These are phyloP conservation scores for Sylvia atricapilla DNA, from an alignment of 2,113 vertebrate genomes.

Conservation along the genomic window DNA sequence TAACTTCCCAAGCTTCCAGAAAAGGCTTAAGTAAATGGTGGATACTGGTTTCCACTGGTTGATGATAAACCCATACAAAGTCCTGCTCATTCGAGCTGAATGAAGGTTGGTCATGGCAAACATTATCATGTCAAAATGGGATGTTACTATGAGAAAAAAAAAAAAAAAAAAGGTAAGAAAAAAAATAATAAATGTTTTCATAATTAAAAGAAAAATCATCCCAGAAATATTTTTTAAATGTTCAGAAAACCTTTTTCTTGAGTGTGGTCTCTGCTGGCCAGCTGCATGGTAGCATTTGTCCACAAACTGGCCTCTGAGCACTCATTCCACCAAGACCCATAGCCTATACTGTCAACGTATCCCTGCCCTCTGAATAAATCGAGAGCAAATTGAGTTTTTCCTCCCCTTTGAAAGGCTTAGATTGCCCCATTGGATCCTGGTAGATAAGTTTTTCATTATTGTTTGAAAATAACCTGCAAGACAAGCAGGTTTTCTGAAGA, in stretches of 20 bases:
- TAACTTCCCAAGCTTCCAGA: not conserved
- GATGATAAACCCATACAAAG: not conserved
- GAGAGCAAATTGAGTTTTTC: not conserved
- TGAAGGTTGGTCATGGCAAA: not conserved
- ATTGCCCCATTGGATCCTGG: not conserved
- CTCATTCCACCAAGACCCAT: not conserved
- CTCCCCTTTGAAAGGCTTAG: not conserved
- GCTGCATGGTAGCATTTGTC: not conserved
- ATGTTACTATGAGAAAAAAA: not conserved
- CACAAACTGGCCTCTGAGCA: not conserved
- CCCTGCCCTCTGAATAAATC: not conserved
- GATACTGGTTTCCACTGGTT: not conserved
- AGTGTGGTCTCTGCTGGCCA: not conserved
- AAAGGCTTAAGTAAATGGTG: not conserved
- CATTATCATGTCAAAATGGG: not conserved
- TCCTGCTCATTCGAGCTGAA: not conserved
- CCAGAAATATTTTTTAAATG: not conserved
- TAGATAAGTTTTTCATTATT: not conserved
- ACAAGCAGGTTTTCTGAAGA: not conserved
- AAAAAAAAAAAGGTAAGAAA: not conserved
- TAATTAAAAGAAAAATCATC: not conserved
- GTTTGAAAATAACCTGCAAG: not conserved
- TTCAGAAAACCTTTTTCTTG: not conserved
- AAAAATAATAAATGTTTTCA: rapidly evolving
- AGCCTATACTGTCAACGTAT: not conserved